Percentiles rank a stretch among this genome's conserved stretches.
phyloP scores from a whole-genome alignment of 1,140 invertebrate genomes.

The Trissolcus basalis region DNA sequence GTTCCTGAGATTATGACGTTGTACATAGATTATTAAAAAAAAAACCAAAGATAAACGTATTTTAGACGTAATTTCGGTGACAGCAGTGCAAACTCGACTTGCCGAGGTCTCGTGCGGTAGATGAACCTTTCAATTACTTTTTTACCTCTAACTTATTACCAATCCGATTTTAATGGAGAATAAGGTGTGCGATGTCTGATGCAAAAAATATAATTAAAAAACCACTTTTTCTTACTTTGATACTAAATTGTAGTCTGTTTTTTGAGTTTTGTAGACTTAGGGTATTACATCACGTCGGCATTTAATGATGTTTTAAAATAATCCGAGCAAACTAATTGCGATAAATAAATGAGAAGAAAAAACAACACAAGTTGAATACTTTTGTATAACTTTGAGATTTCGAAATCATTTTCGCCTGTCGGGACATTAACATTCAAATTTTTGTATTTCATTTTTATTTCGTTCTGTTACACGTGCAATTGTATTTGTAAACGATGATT shows the following conservation, averaged over 20 bases:
- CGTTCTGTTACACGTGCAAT: neutral
- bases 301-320: slow-evolving; percentile 27
- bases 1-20: slow-evolving; percentile 50
- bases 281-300: slow-evolving; percentile 15
- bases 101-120: slow-evolving; percentile 44
- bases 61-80: neutral
- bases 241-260: slow-evolving; percentile 20
- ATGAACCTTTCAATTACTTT: slow-evolving; percentile 20
- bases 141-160: slow-evolving; percentile 4
- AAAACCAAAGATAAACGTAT: neutral
- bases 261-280: slow-evolving; percentile 16
- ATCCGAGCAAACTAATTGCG: neutral
- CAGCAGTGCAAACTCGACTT: neutral
- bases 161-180: neutral
- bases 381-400: too few species aligned
- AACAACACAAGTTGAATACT: too few species aligned
- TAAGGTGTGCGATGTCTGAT: slow-evolving; percentile 15
- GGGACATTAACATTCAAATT: too few species aligned
- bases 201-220: neutral
- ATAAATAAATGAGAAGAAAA: too few species aligned
- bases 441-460: neutral
- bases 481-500: neutral
- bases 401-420: too few species aligned
- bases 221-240: slow-evolving; percentile 8
- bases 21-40: slow-evolving; percentile 35